Evolutionary conservation across 2,797 vertebrate species (phyloP).

Genomic region (Pangasius mekongensis): DNA sequence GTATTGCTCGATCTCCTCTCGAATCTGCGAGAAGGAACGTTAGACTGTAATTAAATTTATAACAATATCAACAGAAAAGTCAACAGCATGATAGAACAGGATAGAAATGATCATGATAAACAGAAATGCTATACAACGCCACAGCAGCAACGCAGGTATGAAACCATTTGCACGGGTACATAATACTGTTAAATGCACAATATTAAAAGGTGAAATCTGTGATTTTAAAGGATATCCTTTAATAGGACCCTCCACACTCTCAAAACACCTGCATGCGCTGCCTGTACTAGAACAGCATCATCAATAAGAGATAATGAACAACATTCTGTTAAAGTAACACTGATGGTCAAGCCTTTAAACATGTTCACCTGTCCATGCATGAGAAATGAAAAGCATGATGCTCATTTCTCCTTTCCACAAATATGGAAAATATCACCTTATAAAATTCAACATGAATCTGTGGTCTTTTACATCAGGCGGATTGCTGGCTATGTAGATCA

Average conservation of each 20-base stretch:
- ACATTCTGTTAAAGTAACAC: too few relatives aligned
- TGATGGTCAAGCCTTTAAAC: not conserved
- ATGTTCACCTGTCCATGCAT: not conserved
- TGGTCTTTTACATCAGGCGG: too few relatives aligned
- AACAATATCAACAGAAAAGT: not conserved
- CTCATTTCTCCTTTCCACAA: not conserved
- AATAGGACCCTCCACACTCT: not conserved
- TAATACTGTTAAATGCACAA: not conserved
- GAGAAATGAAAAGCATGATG: not conserved
- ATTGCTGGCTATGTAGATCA: not conserved
- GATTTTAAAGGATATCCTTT: not conserved
- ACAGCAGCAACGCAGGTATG: not conserved
- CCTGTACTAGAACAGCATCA: not conserved
- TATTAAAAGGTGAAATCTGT: not conserved
- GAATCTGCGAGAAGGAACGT: constrained; percentile 75
- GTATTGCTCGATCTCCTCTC: constrained; percentile 89
- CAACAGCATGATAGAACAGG: not conserved
- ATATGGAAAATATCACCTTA: not conserved
- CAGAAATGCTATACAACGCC: not conserved
- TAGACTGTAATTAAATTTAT: not conserved
- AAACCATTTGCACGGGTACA: not conserved
- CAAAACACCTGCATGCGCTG: not conserved
- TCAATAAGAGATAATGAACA: not conserved
- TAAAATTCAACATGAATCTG: not conserved
- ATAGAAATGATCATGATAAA: not conserved